phyloP scores from a whole-genome alignment of 1,140 invertebrate species.

The Xylocopa sonorina region DNA sequence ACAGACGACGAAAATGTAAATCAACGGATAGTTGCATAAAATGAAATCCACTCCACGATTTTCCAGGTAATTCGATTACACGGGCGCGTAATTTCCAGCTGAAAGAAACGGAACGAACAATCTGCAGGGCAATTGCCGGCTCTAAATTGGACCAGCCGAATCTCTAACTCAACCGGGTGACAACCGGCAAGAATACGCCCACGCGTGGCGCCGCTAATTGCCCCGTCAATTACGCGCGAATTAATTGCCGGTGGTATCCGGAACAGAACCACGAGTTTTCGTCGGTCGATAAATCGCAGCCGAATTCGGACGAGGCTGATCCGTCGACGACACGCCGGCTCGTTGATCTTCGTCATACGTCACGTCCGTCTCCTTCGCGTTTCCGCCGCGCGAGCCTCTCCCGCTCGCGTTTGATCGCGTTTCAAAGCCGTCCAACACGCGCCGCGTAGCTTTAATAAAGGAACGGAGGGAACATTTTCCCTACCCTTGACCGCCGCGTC shows the following conservation, averaged over 20 bases:
- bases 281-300: constrained; percentile 21
- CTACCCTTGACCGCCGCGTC: not conserved
- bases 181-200: constrained; percentile 21
- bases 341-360: constrained; percentile 64
- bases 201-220: constrained; percentile 48
- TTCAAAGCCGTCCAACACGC: constrained; percentile 69
- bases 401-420: constrained; percentile 72
- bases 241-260: constrained; percentile 47
- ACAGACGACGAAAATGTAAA: too few relatives aligned
- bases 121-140: too few relatives aligned
- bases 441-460: constrained; percentile 69
- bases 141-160: constrained; percentile 1
- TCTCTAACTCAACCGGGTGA: not conserved
- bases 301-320: constrained; percentile 8
- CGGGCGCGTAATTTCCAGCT: too few relatives aligned
- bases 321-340: constrained; percentile 21
- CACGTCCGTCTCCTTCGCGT: constrained; percentile 58
- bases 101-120: not conserved
- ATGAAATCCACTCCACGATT: too few relatives aligned
- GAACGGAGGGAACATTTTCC: constrained; percentile 65
- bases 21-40: too few relatives aligned
- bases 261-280: constrained; percentile 5
- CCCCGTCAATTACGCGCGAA: constrained; percentile 54
- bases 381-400: constrained; percentile 28
- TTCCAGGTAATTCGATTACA: too few relatives aligned